Percentiles rank a stretch among this genome's conserved stretches.
phyloP scores from a whole-genome alignment of 2,888 invertebrate species.

The Caenorhabditis afra region DNA sequence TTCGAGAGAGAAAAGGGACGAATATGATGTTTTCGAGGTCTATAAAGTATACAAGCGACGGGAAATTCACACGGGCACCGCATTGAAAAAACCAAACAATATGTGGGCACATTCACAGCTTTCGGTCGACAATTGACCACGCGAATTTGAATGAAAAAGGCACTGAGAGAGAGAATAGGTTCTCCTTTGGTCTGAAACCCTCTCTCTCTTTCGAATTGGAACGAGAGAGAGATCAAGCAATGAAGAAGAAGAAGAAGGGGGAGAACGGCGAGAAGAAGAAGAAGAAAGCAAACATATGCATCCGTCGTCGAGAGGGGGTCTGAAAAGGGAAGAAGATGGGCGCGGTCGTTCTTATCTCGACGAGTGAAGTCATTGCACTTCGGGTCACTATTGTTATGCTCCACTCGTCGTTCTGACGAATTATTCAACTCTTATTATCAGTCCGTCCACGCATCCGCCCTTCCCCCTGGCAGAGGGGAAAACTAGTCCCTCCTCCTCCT shows the following conservation, averaged over 20 bases:
- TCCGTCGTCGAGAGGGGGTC: slow-evolving; percentile 19
- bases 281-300: slow-evolving; percentile 35
- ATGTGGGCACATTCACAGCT: too few relatives aligned
- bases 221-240: slow-evolving; percentile 7
- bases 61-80: too few relatives aligned
- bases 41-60: too few relatives aligned
- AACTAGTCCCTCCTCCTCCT: too few relatives aligned
- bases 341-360: slow-evolving; percentile 44
- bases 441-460: too few relatives aligned
- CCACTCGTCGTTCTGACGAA: neutral
- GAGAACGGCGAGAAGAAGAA: slow-evolving; percentile 46
- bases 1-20: too few relatives aligned
- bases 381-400: neutral
- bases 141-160: too few relatives aligned
- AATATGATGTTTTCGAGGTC: too few relatives aligned
- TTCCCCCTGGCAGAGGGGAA: too few relatives aligned
- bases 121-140: too few relatives aligned
- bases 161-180: neutral
- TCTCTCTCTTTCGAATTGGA: slow-evolving; percentile 6
- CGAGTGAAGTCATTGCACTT: slow-evolving; percentile 25
- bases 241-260: slow-evolving; percentile 29
- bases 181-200: neutral
- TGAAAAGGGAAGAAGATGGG: slow-evolving; percentile 25
- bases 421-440: neutral
- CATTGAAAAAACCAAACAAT: too few relatives aligned